A percentile compares a stretch with the other conserved stretches of the same genome.
Evolutionary conservation across 2,797 vertebrate genomes (phyloP).

Genomic region (Danio kyathit): DNA sequence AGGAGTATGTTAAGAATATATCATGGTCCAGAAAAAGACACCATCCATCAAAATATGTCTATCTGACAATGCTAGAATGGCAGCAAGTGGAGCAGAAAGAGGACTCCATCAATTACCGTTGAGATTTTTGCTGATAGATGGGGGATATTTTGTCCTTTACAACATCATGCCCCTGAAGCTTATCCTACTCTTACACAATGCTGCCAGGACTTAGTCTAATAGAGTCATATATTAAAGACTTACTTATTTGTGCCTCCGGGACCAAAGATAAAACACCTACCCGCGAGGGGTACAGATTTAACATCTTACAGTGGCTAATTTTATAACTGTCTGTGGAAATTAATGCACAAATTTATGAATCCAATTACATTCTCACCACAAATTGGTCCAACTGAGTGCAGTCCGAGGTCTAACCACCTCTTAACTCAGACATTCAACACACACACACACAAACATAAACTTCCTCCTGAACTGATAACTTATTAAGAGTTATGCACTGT

Average conservation of each 20-base stretch:
- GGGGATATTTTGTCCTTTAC: constrained; percentile 54
- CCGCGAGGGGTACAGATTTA: constrained; percentile 23
- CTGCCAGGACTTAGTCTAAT: constrained; percentile 32
- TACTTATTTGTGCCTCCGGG: constrained; percentile 18
- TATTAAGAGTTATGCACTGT: constrained; percentile 47
- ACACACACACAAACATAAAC: constrained; percentile 27
- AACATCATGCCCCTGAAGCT: constrained; percentile 41
- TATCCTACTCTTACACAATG: constrained; percentile 29
- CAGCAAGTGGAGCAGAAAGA: constrained; percentile 57
- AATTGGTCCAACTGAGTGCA: constrained; percentile 29
- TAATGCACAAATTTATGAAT: constrained; percentile 44
- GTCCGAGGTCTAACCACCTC: constrained; percentile 23
- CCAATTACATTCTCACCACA: constrained; percentile 44
- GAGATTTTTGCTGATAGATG: constrained; percentile 52
- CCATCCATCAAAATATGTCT: constrained; percentile 63
- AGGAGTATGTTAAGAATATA: constrained; percentile 46
- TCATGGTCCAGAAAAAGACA: constrained; percentile 58
- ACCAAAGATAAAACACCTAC: constrained; percentile 38
- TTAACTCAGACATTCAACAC: background rate
- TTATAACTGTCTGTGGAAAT: constrained; percentile 31
- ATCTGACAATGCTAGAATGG: constrained; percentile 53
- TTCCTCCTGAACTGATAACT: constrained; percentile 17
- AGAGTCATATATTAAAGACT: constrained; percentile 45
- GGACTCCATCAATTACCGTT: constrained; percentile 52
- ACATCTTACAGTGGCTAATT: constrained; percentile 23